Conservation (phyloP, 2,797 vertebrate species). For the Poecilia wingei region DNA sequence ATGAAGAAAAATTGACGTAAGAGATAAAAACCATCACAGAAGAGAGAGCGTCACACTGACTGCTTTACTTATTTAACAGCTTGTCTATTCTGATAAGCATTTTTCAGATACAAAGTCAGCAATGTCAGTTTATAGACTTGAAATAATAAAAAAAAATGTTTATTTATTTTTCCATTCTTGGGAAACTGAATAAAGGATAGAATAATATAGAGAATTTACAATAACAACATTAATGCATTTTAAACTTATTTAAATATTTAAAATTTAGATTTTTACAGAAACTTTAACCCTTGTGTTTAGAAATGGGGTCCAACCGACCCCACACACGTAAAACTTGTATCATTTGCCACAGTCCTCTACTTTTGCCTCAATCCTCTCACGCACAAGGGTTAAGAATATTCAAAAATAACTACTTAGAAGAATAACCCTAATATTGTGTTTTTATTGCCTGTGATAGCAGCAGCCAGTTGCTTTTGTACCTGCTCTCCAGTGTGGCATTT, state of each 20-base stretch:
- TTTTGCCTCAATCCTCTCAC: no score
- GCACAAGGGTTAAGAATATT: background rate
- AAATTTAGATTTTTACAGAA: background rate
- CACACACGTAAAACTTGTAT: no score
- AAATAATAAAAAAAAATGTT: background rate
- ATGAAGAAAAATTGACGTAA: conserved; percentile 16
- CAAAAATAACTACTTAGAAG: background rate
- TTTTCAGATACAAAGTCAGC: background rate
- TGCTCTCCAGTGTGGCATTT: background rate
- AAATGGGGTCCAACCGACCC: no score
- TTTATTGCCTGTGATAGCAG: background rate
- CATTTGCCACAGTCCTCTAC: no score
- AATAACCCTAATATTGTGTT: background rate
- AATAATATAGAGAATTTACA: background rate
- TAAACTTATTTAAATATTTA: background rate
- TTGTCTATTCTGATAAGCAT: conserved; percentile 3
- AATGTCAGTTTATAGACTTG: conserved; percentile 3
- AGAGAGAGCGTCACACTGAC: conserved; percentile 7
- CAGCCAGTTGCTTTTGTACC: background rate
- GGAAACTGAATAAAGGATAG: no score
- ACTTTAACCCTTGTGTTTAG: no score
- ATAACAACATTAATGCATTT: background rate
- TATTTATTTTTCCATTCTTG: background rate
- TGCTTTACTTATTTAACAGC: conserved; percentile 27
- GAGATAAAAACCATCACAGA: conserved; percentile 24